Conservation (phyloP, 53 echinoderm and acorn worm species). For the Astropecten irregularis region DNA sequence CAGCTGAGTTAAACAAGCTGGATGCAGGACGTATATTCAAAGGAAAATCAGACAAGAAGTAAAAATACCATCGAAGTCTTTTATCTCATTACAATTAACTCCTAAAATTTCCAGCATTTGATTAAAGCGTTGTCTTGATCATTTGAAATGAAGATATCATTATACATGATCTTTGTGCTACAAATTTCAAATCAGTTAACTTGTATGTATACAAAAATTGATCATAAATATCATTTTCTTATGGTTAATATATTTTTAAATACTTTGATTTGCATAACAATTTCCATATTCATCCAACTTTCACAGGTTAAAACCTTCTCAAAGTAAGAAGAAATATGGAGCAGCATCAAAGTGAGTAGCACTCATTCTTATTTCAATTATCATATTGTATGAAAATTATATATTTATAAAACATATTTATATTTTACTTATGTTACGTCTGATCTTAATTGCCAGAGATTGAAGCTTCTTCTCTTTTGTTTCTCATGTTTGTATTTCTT, state of each 20-base stretch:
- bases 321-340: constrained; percentile 34
- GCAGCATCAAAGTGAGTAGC: constrained; percentile 11
- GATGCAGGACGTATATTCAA: constrained; percentile 61
- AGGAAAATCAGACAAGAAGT: constrained; percentile 68
- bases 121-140: too few relatives aligned
- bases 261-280: too few relatives aligned
- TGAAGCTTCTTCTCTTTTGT: not conserved
- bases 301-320: constrained; percentile 29
- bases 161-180: not conserved
- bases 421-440: not conserved
- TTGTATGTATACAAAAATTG: too few relatives aligned
- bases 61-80: not conserved
- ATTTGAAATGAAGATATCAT: not conserved
- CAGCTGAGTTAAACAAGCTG: constrained; percentile 37
- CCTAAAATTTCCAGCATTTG: too few relatives aligned
- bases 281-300: too few relatives aligned
- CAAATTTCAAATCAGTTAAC: not conserved
- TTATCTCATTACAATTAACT: too few relatives aligned
- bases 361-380: not conserved
- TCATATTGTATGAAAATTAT: not conserved
- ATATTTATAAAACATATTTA: not conserved
- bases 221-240: too few relatives aligned
- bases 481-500: not conserved
- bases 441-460: not conserved
- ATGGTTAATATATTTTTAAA: too few relatives aligned